A percentile compares a stretch with the other conserved stretches of the same genome.
These are phyloP conservation scores for Nomada ferruginata DNA, from an alignment of 2,888 invertebrate genomes.

Conservation along the genomic window DNA sequence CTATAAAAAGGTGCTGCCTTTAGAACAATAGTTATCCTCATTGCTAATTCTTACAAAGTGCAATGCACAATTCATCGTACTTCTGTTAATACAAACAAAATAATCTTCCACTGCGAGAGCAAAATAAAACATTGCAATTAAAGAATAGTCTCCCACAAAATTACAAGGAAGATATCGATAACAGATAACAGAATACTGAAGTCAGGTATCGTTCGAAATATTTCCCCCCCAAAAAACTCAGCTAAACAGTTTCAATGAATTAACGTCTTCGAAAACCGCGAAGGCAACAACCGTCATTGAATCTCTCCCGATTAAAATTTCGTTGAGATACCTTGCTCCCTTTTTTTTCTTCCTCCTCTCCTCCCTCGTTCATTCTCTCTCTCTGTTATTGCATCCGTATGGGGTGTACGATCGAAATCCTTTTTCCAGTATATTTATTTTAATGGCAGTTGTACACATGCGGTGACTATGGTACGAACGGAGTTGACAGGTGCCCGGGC, in stretches of 20 bases:
- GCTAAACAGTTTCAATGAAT: too few species aligned
- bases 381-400: constrained; percentile 76
- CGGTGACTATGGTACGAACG: constrained; percentile 77
- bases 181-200: too few species aligned
- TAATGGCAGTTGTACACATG: constrained; percentile 78
- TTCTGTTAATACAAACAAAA: background rate
- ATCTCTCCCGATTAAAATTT: constrained; percentile 48
- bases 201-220: too few species aligned
- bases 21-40: background rate
- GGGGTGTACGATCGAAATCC: constrained; percentile 78
- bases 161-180: background rate
- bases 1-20: too few species aligned
- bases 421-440: constrained; percentile 79
- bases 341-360: constrained; percentile 25
- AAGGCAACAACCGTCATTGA: background rate
- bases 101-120: background rate
- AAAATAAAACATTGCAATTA: background rate
- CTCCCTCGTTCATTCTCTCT: constrained; percentile 44
- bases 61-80: background rate
- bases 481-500: constrained; percentile 83
- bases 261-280: too few species aligned
- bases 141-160: background rate
- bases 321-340: constrained; percentile 23
- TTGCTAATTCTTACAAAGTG: background rate
- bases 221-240: too few species aligned